Evolutionary conservation across 2,797 vertebrate species (phyloP).

Genomic region (Epinephelus malabaricus): DNA sequence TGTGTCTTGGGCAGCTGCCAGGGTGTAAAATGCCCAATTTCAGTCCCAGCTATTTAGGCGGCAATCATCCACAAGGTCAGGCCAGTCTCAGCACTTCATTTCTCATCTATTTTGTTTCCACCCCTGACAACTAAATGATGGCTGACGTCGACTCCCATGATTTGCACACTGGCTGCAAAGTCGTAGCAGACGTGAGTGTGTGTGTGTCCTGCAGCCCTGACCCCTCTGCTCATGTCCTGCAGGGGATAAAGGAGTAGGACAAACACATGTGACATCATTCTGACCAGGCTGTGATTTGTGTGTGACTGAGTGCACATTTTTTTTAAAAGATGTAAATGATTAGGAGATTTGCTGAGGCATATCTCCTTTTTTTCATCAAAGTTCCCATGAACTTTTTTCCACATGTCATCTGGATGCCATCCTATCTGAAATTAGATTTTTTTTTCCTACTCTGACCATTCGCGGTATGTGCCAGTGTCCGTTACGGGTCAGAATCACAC

Average conservation of each 20-base stretch:
- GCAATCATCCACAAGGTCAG: slow-evolving; percentile 87
- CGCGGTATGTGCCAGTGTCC: slow-evolving; percentile 13
- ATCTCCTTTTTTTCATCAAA: slow-evolving; percentile 54
- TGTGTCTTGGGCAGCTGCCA: slow-evolving; percentile 87
- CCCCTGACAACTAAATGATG: slow-evolving; percentile 86
- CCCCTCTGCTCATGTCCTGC: slow-evolving; percentile 69
- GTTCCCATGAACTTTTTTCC: slow-evolving; percentile 64
- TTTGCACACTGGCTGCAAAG: slow-evolving; percentile 73
- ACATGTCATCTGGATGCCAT: slow-evolving; percentile 60
- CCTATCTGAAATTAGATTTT: slow-evolving; percentile 62
- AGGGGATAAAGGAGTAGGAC: slow-evolving; percentile 80
- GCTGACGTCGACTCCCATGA: slow-evolving; percentile 79
- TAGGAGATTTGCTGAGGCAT: slow-evolving; percentile 33
- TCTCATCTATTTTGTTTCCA: slow-evolving; percentile 84
- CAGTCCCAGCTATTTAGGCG: slow-evolving; percentile 81
- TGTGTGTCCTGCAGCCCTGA: slow-evolving; percentile 75
- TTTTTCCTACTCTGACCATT: slow-evolving; percentile 11
- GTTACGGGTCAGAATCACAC: slow-evolving; percentile 28
- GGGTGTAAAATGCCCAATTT: slow-evolving; percentile 90
- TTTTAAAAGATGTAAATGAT: slow-evolving; percentile 36
- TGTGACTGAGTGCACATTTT: slow-evolving; percentile 23
- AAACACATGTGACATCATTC: slow-evolving; percentile 82
- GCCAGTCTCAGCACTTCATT: slow-evolving; percentile 81
- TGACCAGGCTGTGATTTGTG: slow-evolving; percentile 54
- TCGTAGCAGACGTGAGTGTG: slow-evolving; percentile 45